Evolutionary conservation across 2,888 invertebrate species (phyloP), one percentile per base, ranked within the genome.

Genomic region (Camptogramma bilineatum): DNA sequence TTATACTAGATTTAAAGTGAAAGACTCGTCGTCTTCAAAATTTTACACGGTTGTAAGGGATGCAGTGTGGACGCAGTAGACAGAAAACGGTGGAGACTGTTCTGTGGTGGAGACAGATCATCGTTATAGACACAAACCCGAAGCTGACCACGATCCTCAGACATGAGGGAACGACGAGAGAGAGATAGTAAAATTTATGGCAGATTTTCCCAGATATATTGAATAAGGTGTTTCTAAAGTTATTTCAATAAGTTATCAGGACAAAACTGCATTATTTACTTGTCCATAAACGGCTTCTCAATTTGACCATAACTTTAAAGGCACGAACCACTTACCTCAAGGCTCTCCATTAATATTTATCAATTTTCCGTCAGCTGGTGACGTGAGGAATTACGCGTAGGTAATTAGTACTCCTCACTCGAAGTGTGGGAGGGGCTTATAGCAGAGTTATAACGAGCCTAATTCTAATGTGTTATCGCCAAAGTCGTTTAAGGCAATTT

Each of bases 401-500:
- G n/a, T n/a, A 64, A 59, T 64, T 54, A 64, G 64, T 55, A 60
- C 39, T 54, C 42, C n/a, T 53, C 53, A 44, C 19, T 46, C 47
- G n/a, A 16, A 21, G 53, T 50, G 61, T 61, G 54, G 61, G 61
- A 42, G 54, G 39, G 53, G 17, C 34, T 48, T 46, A 42, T 53
- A 58, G 18, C 46, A 46, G 52, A 17, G 46, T 19, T 50, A 59
- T 53, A 64, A 64, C 55, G 10, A 55, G 52, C 60, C 48, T 63
- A 58, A 58, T 63, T 50, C 63, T 53, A 58, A 58, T 63, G 57
- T 57, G 63, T 58, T 63, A 42, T 63, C 21, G 44, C 53, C 53
- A 58, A 53, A 53, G 13, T 2, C 42, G 31, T 34, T 52, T 52
- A 52, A 24, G 52, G 21, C 53, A 21, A 57, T 63, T 63, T 58